phyloP scores from a whole-genome alignment of 2,113 vertebrate genomes.

The Crotalus helleri region DNA sequence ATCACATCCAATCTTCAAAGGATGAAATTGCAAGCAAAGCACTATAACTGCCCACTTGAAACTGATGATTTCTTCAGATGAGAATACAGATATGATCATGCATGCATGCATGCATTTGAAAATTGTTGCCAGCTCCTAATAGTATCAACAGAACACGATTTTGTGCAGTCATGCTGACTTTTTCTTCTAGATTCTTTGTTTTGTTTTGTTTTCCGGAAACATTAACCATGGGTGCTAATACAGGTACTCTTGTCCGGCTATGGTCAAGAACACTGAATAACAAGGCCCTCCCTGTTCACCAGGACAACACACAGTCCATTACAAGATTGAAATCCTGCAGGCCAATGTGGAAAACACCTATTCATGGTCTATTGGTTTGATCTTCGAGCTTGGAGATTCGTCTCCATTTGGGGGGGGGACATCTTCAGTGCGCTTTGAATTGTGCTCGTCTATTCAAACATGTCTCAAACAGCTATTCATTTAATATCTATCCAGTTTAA shows the following conservation, averaged over 20 bases:
- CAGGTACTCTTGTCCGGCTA: not conserved
- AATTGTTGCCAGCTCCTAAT: not conserved
- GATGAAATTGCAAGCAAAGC: not conserved
- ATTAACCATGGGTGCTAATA: not conserved
- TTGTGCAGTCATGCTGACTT: not conserved
- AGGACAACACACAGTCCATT: not conserved
- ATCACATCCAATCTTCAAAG: not conserved
- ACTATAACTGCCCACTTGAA: not conserved
- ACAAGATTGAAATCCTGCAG: not conserved
- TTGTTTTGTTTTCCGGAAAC: not conserved
- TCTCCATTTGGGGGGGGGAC: too few relatives aligned
- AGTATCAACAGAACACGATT: not conserved
- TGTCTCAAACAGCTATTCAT: too few relatives aligned
- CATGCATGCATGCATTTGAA: not conserved
- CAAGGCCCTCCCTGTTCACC: not conserved
- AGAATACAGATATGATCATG: not conserved
- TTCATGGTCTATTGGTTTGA: too few relatives aligned
- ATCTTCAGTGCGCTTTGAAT: too few relatives aligned
- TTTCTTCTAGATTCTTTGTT: not conserved
- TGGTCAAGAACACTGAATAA: not conserved
- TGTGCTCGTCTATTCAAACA: too few relatives aligned
- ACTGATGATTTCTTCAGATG: not conserved
- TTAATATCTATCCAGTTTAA: not conserved
- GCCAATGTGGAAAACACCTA: not conserved
- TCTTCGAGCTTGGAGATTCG: too few relatives aligned